phyloP scores from a whole-genome alignment of 2,797 vertebrate species.

The Falco concolor region DNA sequence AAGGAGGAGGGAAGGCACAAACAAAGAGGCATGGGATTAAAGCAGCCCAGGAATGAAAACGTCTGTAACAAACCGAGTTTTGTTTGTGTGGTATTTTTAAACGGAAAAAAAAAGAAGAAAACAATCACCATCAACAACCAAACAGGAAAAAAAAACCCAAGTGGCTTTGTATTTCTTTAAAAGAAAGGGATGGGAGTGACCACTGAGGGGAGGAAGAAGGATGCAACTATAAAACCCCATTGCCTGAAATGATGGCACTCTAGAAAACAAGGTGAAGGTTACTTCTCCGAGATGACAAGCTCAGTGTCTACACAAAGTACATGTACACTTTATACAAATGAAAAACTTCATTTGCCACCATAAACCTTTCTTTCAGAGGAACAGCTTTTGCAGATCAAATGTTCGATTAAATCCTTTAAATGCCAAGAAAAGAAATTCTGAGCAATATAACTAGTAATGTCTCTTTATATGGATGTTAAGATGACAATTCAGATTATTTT shows the following conservation, averaged over 20 bases:
- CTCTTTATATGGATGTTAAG: conserved; percentile 70
- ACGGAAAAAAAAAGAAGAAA: not conserved
- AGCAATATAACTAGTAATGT: conserved; percentile 61
- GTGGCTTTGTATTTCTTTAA: conserved; percentile 9
- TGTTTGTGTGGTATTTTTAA: not conserved
- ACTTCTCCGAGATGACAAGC: conserved; percentile 59
- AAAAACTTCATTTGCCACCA: conserved; percentile 69
- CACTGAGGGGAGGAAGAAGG: conserved; percentile 33
- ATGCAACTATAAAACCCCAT: conserved; percentile 57
- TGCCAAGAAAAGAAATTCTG: conserved; percentile 68
- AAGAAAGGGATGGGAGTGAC: not conserved
- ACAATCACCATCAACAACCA: not conserved
- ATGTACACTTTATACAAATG: conserved; percentile 71
- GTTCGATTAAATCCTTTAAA: conserved; percentile 65
- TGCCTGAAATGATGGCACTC: conserved; percentile 69
- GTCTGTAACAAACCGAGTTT: conserved; percentile 28
- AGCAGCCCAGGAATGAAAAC: conserved; percentile 64
- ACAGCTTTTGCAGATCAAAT: conserved; percentile 65
- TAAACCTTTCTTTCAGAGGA: conserved; percentile 67
- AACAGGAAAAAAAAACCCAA: not conserved
- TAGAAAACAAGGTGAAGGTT: conserved; percentile 63
- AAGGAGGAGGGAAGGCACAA: conserved; percentile 46
- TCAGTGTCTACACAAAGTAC: conserved; percentile 72
- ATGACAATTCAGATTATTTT: conserved; percentile 75
- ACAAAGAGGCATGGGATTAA: conserved; percentile 56